phyloP scores from a whole-genome alignment of 2,113 vertebrate species.

The Madoqua kirkii region DNA sequence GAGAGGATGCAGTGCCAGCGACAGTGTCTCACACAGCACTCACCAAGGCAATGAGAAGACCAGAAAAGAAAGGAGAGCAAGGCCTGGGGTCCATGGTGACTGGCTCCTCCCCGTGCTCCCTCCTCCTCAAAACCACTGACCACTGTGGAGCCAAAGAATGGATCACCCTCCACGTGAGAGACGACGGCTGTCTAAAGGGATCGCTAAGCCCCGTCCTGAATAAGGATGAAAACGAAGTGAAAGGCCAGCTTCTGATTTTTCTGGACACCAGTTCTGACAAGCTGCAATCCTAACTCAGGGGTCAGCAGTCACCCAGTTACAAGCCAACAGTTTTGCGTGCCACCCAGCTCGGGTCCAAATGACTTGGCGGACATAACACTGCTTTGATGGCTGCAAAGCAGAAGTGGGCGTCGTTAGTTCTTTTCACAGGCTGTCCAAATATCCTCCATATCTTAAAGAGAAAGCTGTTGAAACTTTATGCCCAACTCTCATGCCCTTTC shows the following conservation, averaged over 20 bases:
- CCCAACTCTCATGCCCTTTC: conserved; percentile 43
- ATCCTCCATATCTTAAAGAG: conserved; percentile 8
- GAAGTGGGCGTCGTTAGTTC: background rate
- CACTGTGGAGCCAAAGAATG: background rate
- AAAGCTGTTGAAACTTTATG: conserved; percentile 56
- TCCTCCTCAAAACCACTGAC: background rate
- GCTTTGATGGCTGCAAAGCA: background rate
- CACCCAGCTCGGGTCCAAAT: background rate
- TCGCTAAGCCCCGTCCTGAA: background rate
- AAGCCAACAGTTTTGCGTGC: background rate
- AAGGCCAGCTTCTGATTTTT: background rate
- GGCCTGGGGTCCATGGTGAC: background rate
- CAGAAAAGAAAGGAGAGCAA: background rate
- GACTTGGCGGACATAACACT: background rate
- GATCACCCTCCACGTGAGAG: background rate
- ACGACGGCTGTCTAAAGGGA: background rate
- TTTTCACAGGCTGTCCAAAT: conserved; percentile 34
- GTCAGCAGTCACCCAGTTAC: background rate
- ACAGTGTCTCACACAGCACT: background rate
- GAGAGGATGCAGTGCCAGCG: background rate
- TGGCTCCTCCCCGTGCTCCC: background rate
- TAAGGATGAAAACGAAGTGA: background rate
- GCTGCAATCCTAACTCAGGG: background rate
- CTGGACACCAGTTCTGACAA: background rate
- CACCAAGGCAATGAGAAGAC: background rate